Conservation (phyloP, 2,113 vertebrate genomes). For the Heteronetta atricapilla region DNA sequence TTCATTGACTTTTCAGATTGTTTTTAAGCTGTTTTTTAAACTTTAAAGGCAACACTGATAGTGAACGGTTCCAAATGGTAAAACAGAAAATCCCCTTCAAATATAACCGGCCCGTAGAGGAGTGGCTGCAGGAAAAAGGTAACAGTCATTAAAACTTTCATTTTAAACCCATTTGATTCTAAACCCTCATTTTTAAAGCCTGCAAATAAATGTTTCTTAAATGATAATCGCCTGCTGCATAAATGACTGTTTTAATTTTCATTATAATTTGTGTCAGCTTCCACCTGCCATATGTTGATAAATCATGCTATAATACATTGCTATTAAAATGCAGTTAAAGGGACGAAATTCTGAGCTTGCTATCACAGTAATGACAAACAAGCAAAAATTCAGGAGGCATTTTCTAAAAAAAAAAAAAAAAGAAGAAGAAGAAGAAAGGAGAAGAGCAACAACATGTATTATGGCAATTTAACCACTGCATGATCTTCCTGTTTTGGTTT, state of each 20-base stretch:
- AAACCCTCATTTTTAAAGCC: constrained; percentile 85
- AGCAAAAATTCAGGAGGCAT: constrained; percentile 46
- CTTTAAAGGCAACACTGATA: constrained; percentile 99
- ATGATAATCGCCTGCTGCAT: constrained; percentile 85
- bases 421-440: neutral
- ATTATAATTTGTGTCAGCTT: constrained; percentile 85
- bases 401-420: constrained; percentile 21
- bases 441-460: constrained; percentile 68
- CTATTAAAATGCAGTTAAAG: constrained; percentile 94
- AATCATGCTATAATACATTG: constrained; percentile 87
- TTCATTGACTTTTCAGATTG: constrained; percentile 86
- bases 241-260: constrained; percentile 86
- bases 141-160: constrained; percentile 88
- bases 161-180: constrained; percentile 85
- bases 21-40: constrained; percentile 99
- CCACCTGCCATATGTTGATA: constrained; percentile 88
- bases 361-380: constrained; percentile 61
- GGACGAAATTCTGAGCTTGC: constrained; percentile 81
- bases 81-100: constrained; percentile 99
- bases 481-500: constrained; percentile 74
- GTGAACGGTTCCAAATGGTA: constrained; percentile 99
- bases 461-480: constrained; percentile 80
- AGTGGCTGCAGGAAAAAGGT: constrained; percentile 99
- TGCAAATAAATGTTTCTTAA: constrained; percentile 87
- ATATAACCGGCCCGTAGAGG: constrained; percentile 98